Base-by-base conservation (phyloP, 2,113 vertebrate genomes). In the Dasypus novemcinctus region DNA sequence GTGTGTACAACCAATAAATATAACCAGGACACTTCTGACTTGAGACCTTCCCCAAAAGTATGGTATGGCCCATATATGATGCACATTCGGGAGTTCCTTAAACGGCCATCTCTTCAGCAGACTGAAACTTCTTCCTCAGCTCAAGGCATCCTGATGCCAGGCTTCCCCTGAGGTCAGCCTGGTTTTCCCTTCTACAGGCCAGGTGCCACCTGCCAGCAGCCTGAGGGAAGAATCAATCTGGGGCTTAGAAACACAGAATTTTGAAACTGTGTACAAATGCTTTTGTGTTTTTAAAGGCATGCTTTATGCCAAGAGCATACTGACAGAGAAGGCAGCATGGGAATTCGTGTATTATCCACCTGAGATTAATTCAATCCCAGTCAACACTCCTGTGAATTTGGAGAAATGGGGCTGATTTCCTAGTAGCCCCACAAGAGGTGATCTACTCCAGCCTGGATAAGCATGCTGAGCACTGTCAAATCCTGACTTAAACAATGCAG, bases 181-280 rank as follows among this genome's bases (percentile, higher is more conserved):
- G 2, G 14, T 52, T 91, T 87, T 41, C 36, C 29, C 36, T 92
- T 75, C 90, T 72, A 36, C 69, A 31, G 38, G 78, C 89, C 57
- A 43, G 74, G 68, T 74, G 85, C 61, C 96, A 95, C 92, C 92
- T 95, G 94, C 92, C 94, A 95, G 85, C 69, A 96, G 86, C 78
- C 78, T 61, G 75, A 85, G 90, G 89, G 64, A 71, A 89, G 84
- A 95, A 33, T 64, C 91, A 94, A 61, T 81, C 29, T 12, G 75
- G 86, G 75, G 76, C 87, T 89, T 93, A 96, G 90, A 96, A 97
- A 97, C 68, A 49, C 90, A 86, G 91, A 96, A 94, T 95, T 36
- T 20, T 95, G 75, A 97, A 96, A 91, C 78, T 72, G 74, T 4
- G n/a, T 18, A n/a, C 88, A 88, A 96, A 81, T 66, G 69, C 79